phyloP scores from a whole-genome alignment of 2,888 invertebrate genomes.

The Ceriagrion tenellum region DNA sequence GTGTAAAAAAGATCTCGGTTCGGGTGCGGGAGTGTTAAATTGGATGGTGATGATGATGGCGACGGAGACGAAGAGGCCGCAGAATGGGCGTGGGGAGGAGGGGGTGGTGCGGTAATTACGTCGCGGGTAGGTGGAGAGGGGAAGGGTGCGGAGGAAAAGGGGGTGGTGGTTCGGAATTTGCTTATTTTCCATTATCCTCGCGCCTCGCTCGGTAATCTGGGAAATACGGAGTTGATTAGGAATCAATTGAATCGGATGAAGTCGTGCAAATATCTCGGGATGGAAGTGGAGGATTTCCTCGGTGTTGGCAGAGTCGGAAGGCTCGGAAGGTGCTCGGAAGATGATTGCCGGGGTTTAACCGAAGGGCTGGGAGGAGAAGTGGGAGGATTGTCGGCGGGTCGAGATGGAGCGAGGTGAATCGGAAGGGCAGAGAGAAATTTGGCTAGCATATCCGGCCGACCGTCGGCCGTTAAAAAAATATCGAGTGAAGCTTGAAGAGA shows the following conservation, averaged over 20 bases:
- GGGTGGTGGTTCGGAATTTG: not conserved
- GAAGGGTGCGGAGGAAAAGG: too few species aligned
- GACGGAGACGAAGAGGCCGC: not conserved
- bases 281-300: slow-evolving; percentile 36
- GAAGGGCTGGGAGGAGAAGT: not conserved
- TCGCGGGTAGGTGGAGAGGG: not conserved
- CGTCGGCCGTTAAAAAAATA: not conserved
- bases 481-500: not conserved
- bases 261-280: slow-evolving; percentile 24
- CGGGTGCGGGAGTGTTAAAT: slow-evolving; percentile 6
- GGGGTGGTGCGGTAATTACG: not conserved
- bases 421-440: not conserved
- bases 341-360: not conserved
- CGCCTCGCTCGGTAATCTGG: slow-evolving; percentile 36
- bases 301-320: slow-evolving; percentile 4
- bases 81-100: not conserved
- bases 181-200: slow-evolving; percentile 39
- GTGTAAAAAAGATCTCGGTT: not conserved
- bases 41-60: not conserved
- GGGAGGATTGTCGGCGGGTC: not conserved
- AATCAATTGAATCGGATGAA: slow-evolving; percentile 31
- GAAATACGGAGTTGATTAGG: slow-evolving; percentile 32
- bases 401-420: not conserved
- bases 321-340: not conserved
- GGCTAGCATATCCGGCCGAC: not conserved